These are phyloP conservation scores for Macropodus opercularis DNA, from an alignment of 2,797 vertebrate genomes.

Conservation along the genomic window DNA sequence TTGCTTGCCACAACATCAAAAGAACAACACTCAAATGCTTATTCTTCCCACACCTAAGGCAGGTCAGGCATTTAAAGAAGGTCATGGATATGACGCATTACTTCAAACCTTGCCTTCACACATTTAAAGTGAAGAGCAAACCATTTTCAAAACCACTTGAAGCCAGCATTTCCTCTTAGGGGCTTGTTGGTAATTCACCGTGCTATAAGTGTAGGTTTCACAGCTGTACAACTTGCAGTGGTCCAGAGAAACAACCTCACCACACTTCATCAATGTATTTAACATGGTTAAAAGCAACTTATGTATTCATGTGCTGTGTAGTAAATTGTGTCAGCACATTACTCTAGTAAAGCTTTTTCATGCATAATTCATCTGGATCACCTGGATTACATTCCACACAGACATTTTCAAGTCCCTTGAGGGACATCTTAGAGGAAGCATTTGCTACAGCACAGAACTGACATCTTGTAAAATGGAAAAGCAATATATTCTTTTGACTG, in stretches of 20 bases:
- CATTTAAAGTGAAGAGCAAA: slow-evolving; percentile 25
- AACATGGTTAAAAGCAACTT: slow-evolving; percentile 37
- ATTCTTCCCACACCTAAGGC: slow-evolving; percentile 31
- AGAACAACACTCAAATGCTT: slow-evolving; percentile 45
- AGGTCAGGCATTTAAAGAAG: slow-evolving; percentile 35
- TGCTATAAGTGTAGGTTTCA: slow-evolving; percentile 59
- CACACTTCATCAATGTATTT: slow-evolving; percentile 19
- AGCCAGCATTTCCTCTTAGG: slow-evolving; percentile 36
- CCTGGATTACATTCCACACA: slow-evolving; percentile 59
- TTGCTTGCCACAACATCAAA: slow-evolving; percentile 49
- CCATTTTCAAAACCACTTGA: slow-evolving; percentile 38
- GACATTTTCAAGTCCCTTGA: slow-evolving; percentile 66
- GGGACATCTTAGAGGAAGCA: slow-evolving; percentile 5
- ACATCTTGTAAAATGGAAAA: background rate
- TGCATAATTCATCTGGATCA: slow-evolving; percentile 76
- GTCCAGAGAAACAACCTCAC: slow-evolving; percentile 35
- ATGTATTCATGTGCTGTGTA: slow-evolving; percentile 59
- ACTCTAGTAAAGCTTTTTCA: slow-evolving; percentile 59
- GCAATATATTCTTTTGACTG: too few relatives aligned
- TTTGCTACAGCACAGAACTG: background rate
- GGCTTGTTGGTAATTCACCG: slow-evolving; percentile 65
- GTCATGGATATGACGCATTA: slow-evolving; percentile 30
- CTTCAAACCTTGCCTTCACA: slow-evolving; percentile 21
- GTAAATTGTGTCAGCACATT: slow-evolving; percentile 73
- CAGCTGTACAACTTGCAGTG: slow-evolving; percentile 26